phyloP scores from a whole-genome alignment of 2,797 vertebrate genomes.

The Characodon lateralis region DNA sequence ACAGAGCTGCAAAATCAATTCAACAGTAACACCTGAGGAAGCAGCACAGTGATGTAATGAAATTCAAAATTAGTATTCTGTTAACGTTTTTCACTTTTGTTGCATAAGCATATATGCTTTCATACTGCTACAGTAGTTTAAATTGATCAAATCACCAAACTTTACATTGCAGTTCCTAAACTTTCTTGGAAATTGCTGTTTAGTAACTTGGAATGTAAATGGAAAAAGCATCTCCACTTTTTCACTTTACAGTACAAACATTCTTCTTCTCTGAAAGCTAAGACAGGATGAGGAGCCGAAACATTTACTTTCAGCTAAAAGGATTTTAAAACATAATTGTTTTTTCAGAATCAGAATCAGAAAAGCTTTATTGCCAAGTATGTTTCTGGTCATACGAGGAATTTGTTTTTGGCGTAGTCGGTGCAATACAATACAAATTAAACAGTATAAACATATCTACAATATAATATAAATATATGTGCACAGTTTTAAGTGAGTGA shows the following conservation, averaged over 20 bases:
- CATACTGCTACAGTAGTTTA: too few species aligned
- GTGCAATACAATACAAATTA: too few species aligned
- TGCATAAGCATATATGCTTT: not conserved
- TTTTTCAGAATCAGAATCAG: too few species aligned
- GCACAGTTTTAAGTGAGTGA: too few species aligned
- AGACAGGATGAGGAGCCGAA: not conserved
- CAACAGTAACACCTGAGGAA: not conserved
- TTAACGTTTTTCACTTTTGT: not conserved
- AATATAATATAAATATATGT: too few species aligned
- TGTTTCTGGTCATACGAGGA: too few species aligned
- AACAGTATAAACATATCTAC: too few species aligned
- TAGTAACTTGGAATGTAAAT: not conserved
- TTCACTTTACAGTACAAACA: not conserved
- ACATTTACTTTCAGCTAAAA: not conserved
- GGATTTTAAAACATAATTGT: not conserved
- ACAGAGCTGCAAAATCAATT: rapidly evolving
- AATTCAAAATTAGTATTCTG: not conserved
- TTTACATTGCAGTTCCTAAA: not conserved
- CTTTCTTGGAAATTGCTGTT: not conserved
- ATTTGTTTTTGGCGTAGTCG: too few species aligned
- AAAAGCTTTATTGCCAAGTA: too few species aligned
- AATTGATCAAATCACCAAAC: not conserved
- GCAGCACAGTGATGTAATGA: not conserved
- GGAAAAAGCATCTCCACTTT: not conserved
- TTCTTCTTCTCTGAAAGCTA: not conserved